Evolutionary conservation across 2,113 vertebrate species (phyloP), one percentile per base, ranked within the genome.

Genomic region (Mirounga angustirostris): DNA sequence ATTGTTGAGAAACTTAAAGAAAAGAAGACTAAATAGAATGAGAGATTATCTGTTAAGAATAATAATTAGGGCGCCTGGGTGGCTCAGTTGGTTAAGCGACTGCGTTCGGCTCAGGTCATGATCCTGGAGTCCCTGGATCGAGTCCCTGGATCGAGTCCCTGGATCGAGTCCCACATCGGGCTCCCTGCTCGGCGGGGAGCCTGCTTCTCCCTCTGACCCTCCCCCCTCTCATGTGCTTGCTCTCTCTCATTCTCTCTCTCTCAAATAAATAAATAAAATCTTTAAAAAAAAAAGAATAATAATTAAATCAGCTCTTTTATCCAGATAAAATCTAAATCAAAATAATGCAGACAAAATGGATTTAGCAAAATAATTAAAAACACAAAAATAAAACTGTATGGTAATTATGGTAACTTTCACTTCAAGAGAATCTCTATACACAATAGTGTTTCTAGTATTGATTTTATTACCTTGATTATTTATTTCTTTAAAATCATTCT

Each of bases 321-420:
- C 30, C 33, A 88, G 30, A 52, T 43, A 79, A 59, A 59, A n/a
- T 50, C 2, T 43, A 13, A 59, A 87, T 43, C 12, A 81, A 91
- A 87, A 30, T 59, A 78, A 67, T 52, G 2, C 3, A 54, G 91
- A 59, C 28, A 50, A 82, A 76, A 88, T 69, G 50, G 4, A 84
- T 61, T 65, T 61, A 50, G 19, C 24, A 82, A 82, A 61, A 46
- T 76, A 86, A 89, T 94, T 94, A 50, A 61, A 94, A 88, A 54
- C 36, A 58, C 2, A 46, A 33, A 65, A 74, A 80, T 79, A 6
- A 82, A 82, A 67, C 69, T 81, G 14, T 81, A 82, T 21, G 15
- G 13, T 69, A 80, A 74, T 52, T 86, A 93, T 43, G 65, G 7
- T 26, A 61, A 78, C 19, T 94, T 59, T 76, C 9, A 36, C 28